A percentile compares a stretch with the other conserved stretches of the same genome.
These are phyloP conservation scores for Polypterus senegalus DNA, from an alignment of 2,113 vertebrate genomes.

Conservation along the genomic window DNA sequence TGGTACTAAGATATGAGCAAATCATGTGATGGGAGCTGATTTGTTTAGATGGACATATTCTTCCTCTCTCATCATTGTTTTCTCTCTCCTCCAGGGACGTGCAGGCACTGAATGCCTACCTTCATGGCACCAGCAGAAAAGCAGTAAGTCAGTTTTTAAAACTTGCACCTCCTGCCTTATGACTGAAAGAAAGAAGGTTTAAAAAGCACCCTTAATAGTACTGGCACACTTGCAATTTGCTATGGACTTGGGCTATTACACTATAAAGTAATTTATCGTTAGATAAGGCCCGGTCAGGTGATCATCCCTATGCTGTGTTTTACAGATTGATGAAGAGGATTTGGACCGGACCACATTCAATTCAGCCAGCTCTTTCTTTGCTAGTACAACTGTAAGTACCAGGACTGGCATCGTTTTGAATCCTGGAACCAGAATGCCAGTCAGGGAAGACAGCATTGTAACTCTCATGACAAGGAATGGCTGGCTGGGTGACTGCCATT, in stretches of 20 bases:
- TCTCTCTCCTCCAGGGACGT: conserved; percentile 65
- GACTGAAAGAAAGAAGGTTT: too few relatives aligned
- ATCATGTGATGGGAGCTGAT: too few relatives aligned
- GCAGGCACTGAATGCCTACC: conserved; percentile 90
- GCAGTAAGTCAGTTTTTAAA: conserved; percentile 62
- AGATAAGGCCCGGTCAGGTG: too few relatives aligned
- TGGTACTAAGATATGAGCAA: too few relatives aligned
- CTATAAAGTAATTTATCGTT: conserved; percentile 27
- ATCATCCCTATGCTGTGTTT: neutral
- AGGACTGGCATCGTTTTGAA: too few relatives aligned
- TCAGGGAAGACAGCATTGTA: too few relatives aligned
- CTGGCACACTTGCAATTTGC: too few relatives aligned
- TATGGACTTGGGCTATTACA: conserved; percentile 23
- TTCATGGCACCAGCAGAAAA: conserved; percentile 88
- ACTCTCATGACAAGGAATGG: too few relatives aligned
- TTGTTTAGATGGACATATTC: neutral
- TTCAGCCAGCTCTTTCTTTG: conserved; percentile 81
- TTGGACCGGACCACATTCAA: conserved; percentile 78
- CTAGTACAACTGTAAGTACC: conserved; percentile 70
- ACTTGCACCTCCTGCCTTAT: too few relatives aligned
- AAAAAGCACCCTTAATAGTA: too few relatives aligned
- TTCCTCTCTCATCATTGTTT: conserved; percentile 6
- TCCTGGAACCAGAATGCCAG: too few relatives aligned
- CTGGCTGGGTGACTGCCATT: too few relatives aligned
- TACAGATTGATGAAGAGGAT: conserved; percentile 71